These are phyloP conservation scores for Microtus pennsylvanicus DNA, from an alignment of 2,113 vertebrate genomes.

Conservation along the genomic window DNA sequence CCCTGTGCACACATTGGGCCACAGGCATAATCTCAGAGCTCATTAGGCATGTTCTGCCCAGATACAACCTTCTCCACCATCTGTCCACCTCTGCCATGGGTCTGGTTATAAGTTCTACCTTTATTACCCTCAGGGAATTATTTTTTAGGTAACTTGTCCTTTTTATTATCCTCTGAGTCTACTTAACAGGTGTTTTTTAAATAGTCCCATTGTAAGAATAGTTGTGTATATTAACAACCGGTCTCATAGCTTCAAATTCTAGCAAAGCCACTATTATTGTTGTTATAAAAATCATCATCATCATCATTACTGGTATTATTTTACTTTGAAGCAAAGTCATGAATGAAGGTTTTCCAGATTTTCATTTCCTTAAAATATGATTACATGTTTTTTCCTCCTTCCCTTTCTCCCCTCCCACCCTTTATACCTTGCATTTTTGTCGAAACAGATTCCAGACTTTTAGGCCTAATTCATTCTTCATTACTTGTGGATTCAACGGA, in stretches of 20 bases:
- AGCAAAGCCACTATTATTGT: neutral
- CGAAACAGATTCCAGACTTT: neutral
- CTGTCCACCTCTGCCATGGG: neutral
- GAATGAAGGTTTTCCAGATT: neutral
- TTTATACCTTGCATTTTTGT: neutral
- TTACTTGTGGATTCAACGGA: neutral
- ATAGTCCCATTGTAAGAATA: neutral
- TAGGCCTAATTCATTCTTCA: neutral
- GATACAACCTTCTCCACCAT: neutral
- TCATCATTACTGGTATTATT: neutral
- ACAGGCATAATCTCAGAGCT: neutral
- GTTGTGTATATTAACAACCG: neutral
- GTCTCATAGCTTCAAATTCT: neutral
- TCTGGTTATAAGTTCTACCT: neutral
- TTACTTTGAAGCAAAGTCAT: neutral
- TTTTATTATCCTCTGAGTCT: neutral
- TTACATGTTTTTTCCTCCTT: neutral
- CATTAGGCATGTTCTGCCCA: neutral
- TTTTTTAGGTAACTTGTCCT: neutral
- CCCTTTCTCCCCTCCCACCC: neutral
- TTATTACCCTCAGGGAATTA: neutral
- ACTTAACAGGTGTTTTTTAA: neutral
- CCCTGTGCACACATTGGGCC: neutral
- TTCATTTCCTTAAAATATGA: neutral
- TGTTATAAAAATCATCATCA: too few relatives aligned